Base-by-base conservation (phyloP, 2,113 vertebrate species). In the Scatophagus argus region DNA sequence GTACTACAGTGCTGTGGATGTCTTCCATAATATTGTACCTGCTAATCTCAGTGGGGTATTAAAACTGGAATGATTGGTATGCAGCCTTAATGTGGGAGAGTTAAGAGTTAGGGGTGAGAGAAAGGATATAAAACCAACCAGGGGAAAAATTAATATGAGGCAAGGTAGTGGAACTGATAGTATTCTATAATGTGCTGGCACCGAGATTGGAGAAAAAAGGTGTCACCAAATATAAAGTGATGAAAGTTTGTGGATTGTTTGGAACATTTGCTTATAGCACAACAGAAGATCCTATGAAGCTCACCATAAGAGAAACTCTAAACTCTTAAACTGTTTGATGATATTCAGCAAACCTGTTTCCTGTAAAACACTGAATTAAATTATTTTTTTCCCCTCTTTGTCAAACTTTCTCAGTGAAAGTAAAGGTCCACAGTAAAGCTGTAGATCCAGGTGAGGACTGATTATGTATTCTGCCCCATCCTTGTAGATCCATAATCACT, bases 401-500 rank as follows among this genome's bases (percentile, higher is more conserved):
- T 47, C 17, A 39, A 66, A 52, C 52, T 79, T 81, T 83, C 29
- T 41, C 23, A 6, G 34, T 65, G 13, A 52, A 79, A 70, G 59
- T 59, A 56, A 62, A 81, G 4, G 27, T 59, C 66, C 44, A 46
- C 27, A 74, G 83, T 90, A 32, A 84, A 78, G 78, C 81, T 77
- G 80, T 73, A 81, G 47, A 68, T 81, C 64, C 68, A 88, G 84
- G 84, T 87, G 72, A 87, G 71, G 79, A 71, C 76, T 27, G 60
- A 87, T 92, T 89, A 76, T 70, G 85, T 67, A 93, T 93, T 91
- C 89, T 41, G 55, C 69, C 59, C 92, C 91, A 93, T 87, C 68
- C 91, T 79, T 80, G 74, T 83, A 84, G 92, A 95, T 94, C 94
- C 92, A 94, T 94, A 94, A 94, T 94, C 93, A 95, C 94, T 95